These are phyloP conservation scores for Phoebastria nigripes DNA, from an alignment of 2,797 vertebrate species.

Conservation along the genomic window DNA sequence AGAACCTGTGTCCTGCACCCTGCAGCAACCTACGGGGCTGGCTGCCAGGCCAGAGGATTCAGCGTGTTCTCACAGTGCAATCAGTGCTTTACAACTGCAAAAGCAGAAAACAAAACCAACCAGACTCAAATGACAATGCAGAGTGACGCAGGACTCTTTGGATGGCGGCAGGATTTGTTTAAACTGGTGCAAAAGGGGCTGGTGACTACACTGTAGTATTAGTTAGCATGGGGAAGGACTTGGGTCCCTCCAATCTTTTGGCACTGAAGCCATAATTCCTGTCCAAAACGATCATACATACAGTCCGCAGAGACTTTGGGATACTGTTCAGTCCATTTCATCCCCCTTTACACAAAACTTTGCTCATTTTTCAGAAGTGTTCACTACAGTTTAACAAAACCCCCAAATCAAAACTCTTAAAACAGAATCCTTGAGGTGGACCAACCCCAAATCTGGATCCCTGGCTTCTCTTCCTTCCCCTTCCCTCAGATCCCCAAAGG, in stretches of 20 bases:
- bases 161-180: conserved; percentile 38
- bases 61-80: conserved; percentile 17
- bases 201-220: neutral
- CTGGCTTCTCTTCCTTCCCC: neutral
- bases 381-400: conserved; percentile 40
- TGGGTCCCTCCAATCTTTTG: neutral
- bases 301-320: neutral
- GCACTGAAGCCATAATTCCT: conserved; percentile 17
- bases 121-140: neutral
- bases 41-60: neutral
- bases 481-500: neutral
- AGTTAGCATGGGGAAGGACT: neutral
- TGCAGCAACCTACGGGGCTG: neutral
- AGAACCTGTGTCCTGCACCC: neutral
- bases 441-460: conserved; percentile 7
- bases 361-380: neutral
- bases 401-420: conserved; percentile 7
- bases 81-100: conserved; percentile 33
- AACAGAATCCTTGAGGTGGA: conserved; percentile 18
- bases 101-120: conserved; percentile 5
- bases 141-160: conserved; percentile 4
- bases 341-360: neutral
- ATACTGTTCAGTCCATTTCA: neutral
- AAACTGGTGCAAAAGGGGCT: conserved; percentile 30
- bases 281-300: neutral